Base-by-base conservation (phyloP, 2,797 vertebrate species). In the Aselliscus stoliczkanus region DNA sequence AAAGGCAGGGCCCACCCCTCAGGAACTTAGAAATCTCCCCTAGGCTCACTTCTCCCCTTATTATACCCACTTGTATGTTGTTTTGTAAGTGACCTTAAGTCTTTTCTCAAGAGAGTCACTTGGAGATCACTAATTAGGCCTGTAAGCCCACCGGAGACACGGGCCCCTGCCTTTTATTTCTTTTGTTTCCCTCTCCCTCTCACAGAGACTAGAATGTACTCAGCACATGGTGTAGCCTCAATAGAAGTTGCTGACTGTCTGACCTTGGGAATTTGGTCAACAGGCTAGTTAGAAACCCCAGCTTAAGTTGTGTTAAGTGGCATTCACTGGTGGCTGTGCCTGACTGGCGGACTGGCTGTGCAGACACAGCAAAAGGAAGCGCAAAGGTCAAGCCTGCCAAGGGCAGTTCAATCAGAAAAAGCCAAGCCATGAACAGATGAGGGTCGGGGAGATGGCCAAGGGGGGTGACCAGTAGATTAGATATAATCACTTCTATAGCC, bases 191-290 rank as follows among this genome's bases (percentile, higher is more conserved):
- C 37, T 94, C 31, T 96, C 54, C 17, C 54, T 92, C 92, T 88
- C n/a, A 9, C 29, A n/a, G 82, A 1, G 2, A 50, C 60, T 52
- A 77, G 60, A 90, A 72, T n/a, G 42, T 77, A 42, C 85, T 90
- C 72, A 29, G 90, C 64, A 76, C 64, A 77, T 15, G 72, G 15
- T 37, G 17, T 17, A 79, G 67, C 62, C 76, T 95, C 94, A 77
- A 64, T 37, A 92, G 67, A 97, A 93, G 95, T 50, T 95, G 77
- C 92, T 87, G 69, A 93, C 96, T 93, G 69, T 86, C 79, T 96
- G 95, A 97, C 77, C 96, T 95, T 97, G 90, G 88, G 83, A 90
- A 96, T 64, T 76, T 90, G 90, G 69, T 96, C 95, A 93, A 94
- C 81, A 92, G 60, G 65, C 83, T 91, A 90, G 52, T 87, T 67